Evolutionary conservation across 2,888 invertebrate genomes (phyloP).

Genomic region (Pedicia rivosa): DNA sequence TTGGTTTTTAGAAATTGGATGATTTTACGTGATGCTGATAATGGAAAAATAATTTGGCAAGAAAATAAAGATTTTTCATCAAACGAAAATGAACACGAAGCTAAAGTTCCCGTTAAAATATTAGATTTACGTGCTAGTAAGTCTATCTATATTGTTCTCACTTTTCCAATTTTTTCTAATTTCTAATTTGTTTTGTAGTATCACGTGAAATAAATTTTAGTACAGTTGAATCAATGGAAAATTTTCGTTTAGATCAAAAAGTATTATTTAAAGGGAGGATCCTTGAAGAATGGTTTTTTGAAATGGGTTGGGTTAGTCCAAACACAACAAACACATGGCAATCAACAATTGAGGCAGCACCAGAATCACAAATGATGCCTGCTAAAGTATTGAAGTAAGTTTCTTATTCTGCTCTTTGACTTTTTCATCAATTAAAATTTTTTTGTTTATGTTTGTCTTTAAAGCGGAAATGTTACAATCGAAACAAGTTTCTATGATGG

Average conservation of each 20-base stretch:
- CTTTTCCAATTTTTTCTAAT: too few species aligned
- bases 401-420: conserved; percentile 5
- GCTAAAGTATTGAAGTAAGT: conserved; percentile 85
- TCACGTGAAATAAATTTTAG: conserved; percentile 84
- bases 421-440: too few species aligned
- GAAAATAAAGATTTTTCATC: conserved; percentile 88
- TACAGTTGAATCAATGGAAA: conserved; percentile 84
- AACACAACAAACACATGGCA: conserved; percentile 99
- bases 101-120: conserved; percentile 93
- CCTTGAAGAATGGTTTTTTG: conserved; percentile 98
- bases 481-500: conserved; percentile 96
- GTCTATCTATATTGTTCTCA: too few species aligned
- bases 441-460: conserved; percentile 25
- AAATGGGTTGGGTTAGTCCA: conserved; percentile 97
- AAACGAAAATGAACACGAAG: conserved; percentile 83
- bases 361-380: conserved; percentile 99
- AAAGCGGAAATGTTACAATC: conserved; percentile 88
- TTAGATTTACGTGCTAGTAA: conserved; percentile 82
- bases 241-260: conserved; percentile 83
- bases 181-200: too few species aligned
- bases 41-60: conserved; percentile 91
- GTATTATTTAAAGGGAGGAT: conserved; percentile 72
- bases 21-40: conserved; percentile 90
- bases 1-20: conserved; percentile 62
- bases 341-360: conserved; percentile 94